Percentiles rank a stretch among this genome's conserved stretches.
Conservation (phyloP, 2,113 vertebrate genomes). For the Scomber japonicus region DNA sequence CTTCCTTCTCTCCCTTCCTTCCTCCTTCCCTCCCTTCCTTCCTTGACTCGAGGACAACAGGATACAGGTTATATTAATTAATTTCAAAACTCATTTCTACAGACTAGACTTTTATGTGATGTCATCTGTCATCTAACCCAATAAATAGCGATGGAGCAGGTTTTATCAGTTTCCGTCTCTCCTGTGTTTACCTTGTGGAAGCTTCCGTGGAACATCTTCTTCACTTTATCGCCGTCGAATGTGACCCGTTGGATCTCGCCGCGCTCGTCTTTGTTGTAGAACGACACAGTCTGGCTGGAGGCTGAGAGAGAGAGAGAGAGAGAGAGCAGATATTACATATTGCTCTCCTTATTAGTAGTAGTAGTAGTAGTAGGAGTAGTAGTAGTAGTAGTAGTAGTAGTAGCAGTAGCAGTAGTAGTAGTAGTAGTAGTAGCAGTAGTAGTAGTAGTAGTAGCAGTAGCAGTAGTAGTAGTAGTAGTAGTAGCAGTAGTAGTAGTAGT, state of each 20-base stretch:
- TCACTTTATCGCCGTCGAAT: constrained; percentile 90
- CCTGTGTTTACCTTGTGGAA: constrained; percentile 95
- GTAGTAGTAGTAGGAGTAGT: background rate
- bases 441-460: background rate
- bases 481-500: background rate
- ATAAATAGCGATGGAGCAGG: no score
- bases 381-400: background rate
- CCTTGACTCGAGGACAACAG: no score
- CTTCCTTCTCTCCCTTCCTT: no score
- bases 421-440: background rate
- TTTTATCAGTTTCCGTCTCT: background rate
- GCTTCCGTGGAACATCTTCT: constrained; percentile 96
- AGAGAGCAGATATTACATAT: background rate
- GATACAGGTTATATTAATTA: no score
- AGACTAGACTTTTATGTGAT: no score
- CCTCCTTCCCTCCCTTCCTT: no score
- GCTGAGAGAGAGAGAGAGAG: constrained; percentile 81
- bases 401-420: no score
- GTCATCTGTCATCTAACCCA: no score
- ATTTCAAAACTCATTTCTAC: no score
- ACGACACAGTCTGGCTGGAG: constrained; percentile 91
- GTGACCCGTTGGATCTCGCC: constrained; percentile 91
- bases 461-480: background rate
- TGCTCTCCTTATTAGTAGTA: background rate
- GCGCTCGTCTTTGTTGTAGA: constrained; percentile 94